A percentile compares a stretch with the other conserved stretches of the same genome.
Evolutionary conservation across 2,888 invertebrate genomes (phyloP).

Genomic region (Frankliniella fusca): DNA sequence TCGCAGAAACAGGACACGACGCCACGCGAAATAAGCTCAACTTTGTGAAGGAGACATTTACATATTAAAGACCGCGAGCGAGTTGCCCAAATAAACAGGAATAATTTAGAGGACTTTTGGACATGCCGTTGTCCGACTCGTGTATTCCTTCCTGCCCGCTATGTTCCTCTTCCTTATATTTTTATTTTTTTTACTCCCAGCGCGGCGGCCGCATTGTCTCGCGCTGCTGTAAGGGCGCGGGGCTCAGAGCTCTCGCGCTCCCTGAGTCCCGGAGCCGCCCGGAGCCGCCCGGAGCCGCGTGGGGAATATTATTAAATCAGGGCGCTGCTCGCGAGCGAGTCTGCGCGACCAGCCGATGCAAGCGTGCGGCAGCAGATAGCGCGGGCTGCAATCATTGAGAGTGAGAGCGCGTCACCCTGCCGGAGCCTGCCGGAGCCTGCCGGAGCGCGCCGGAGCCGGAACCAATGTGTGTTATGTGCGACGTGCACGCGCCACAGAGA

Average conservation of each 20-base stretch:
- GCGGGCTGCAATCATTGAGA: background rate
- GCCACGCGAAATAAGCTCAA: constrained; percentile 21
- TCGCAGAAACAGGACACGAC: background rate
- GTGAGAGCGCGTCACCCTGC: background rate
- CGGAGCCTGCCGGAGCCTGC: too few species aligned
- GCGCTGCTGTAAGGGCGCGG: background rate
- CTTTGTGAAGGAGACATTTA: constrained; percentile 21
- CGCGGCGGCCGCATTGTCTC: background rate
- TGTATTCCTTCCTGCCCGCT: constrained; percentile 12
- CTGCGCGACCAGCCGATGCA: background rate
- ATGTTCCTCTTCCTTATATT: background rate
- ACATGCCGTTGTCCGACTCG: constrained; percentile 10
- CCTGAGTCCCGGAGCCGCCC: too few species aligned
- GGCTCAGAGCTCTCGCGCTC: too few species aligned
- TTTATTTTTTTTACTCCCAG: background rate
- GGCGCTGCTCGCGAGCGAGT: background rate
- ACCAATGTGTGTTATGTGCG: background rate
- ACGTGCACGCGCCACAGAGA: background rate
- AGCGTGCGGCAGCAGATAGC: background rate
- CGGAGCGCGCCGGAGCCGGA: background rate
- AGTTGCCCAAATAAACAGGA: constrained; percentile 24
- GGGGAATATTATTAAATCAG: background rate
- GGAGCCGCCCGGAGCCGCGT: too few species aligned
- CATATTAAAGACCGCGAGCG: constrained; percentile 21
- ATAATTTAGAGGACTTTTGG: constrained; percentile 12